Base-by-base conservation (phyloP, 37 sponge, comb jelly and placozoan species). In the Chondrilla cf. caribensis region DNA sequence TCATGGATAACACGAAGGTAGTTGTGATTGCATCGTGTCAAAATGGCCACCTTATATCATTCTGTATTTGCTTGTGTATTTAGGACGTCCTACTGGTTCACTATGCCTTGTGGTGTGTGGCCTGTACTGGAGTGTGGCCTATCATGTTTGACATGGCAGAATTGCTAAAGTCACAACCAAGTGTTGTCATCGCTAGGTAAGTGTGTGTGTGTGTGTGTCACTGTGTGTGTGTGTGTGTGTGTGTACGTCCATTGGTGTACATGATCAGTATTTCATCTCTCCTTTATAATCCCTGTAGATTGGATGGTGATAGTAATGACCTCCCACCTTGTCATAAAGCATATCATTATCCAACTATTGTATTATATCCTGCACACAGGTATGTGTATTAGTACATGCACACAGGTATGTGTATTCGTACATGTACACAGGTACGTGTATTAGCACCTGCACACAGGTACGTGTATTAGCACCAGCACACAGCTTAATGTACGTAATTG, bases 301-400 rank as follows among this genome's bases (percentile, higher is more conserved):
- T 80, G 29, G 81, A 80, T 32, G 62, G 24, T 38, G 81, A 80
- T 26, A 39, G 24, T 24, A 80, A 80, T 33, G 81, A 80, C 19
- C 22, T 80, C 17, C 41, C 58, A 19, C 65, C 81, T 6, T 80
- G 81, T 35, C 81, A 80, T 33, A 58, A 80, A 33, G 81, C 41
- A 3, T 0, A 31, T 0, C 22, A 4, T 7, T 80, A 60, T 31
- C 81, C 81, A 40, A 33, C 38, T n/a, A 17, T 80, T 22, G 41
- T 60, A 2, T 11, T 80, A 5, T 80, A 80, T 6, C 81, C 62
- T 2, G 62, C 28, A 1, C 19, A 80, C 15, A 58, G 81, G 81
- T 80, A 59, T 67, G 68, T 47, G 51, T 11, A 47, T 47, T 14
- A 14, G 11, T 47, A 47, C 51, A 47, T 6, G 6, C 51, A 47